Evolutionary conservation across 2,113 vertebrate species (phyloP).

Genomic region (Psittacara wagleri): DNA sequence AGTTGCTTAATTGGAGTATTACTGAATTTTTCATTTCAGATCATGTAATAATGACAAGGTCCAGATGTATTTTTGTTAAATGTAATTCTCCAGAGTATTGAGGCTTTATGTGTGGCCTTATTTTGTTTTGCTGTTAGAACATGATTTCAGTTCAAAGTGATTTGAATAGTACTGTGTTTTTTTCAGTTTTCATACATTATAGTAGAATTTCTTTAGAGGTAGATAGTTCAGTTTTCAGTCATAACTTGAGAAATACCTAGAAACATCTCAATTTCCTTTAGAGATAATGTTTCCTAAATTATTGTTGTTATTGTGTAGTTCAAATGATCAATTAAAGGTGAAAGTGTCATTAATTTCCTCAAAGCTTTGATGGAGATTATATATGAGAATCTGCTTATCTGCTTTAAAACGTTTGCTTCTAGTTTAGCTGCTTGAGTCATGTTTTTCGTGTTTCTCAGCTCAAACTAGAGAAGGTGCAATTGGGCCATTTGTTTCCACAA

Average conservation of each 20-base stretch:
- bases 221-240: neutral
- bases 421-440: neutral
- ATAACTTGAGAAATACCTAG: neutral
- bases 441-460: neutral
- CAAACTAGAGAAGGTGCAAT: neutral
- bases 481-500: neutral
- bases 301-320: neutral
- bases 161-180: neutral
- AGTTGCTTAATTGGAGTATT: neutral
- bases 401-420: neutral
- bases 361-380: neutral
- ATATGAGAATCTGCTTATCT: neutral
- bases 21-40: neutral
- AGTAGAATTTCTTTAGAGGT: neutral
- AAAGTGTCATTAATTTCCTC: neutral
- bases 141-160: neutral
- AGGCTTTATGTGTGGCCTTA: neutral
- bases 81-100: neutral
- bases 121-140: neutral
- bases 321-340: neutral
- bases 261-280: neutral
- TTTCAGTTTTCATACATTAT: neutral
- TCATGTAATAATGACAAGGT: neutral
- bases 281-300: neutral
- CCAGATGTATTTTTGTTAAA: neutral